These are phyloP conservation scores for Anhinga rufa DNA, from an alignment of 2,113 vertebrate species.

Conservation along the genomic window DNA sequence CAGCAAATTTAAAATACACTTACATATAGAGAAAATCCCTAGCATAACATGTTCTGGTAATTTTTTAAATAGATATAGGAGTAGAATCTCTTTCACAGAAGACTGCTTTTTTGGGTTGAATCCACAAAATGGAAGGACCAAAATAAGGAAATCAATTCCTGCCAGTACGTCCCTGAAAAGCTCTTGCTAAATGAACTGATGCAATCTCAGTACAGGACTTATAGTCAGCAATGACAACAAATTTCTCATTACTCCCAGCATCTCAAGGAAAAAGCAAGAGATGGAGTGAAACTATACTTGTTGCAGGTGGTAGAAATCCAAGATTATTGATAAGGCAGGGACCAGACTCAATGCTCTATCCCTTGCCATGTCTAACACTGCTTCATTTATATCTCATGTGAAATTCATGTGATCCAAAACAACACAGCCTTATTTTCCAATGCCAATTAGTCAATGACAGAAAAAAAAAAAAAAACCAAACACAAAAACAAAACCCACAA, in stretches of 20 bases:
- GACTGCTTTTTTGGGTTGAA: conserved; percentile 27
- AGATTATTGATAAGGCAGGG: conserved; percentile 43
- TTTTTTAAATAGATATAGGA: conserved; percentile 28
- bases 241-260: conserved; percentile 61
- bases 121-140: conserved; percentile 42
- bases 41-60: background rate
- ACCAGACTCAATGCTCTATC: background rate
- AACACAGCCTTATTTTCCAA: conserved; percentile 10
- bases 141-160: conserved; percentile 67
- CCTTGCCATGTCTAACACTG: background rate
- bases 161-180: conserved; percentile 54
- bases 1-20: background rate
- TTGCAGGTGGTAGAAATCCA: conserved; percentile 29
- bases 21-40: conserved; percentile 15
- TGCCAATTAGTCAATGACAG: conserved; percentile 9
- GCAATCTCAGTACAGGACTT: conserved; percentile 55
- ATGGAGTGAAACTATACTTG: conserved; percentile 3
- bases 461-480: background rate
- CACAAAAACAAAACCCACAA: background rate
- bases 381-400: background rate
- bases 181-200: conserved; percentile 68
- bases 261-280: conserved; percentile 35
- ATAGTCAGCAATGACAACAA: conserved; percentile 2
- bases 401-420: background rate
- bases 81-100: conserved; percentile 37